Base-by-base conservation (phyloP, 1,140 invertebrate genomes). In the Musca domestica region DNA sequence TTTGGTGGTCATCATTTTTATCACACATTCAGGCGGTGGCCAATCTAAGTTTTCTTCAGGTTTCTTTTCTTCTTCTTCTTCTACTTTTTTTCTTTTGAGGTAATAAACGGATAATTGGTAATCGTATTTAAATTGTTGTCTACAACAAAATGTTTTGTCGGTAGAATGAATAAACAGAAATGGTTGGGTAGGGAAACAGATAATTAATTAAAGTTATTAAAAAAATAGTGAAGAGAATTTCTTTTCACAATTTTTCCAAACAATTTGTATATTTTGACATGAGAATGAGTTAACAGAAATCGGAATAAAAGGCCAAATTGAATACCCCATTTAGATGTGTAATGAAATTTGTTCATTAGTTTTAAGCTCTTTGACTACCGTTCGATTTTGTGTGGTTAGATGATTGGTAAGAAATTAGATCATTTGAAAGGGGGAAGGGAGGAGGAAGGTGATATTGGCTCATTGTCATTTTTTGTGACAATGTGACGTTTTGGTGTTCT, bases 21-120 rank as follows among this genome's bases (percentile, higher is more conserved):
- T 20, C 25, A 58, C 51, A n/a, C 54, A 58, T 58, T 15, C 15
- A n/a, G n/a, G n/a, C n/a, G 25, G 14, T 23, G 3, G 3, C 22
- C 9, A 54, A 54, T 14, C 20, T 22, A 2, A 23, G 23, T 15
- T 23, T 12, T 23, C 10, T 54, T 15, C 12, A 23, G 15, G 20
- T 23, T 12, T 15, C 47, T 14, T 54, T 15, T 25, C 4, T 12
- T 15, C 22, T 12, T 22, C 9, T 54, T 15, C 15, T 5, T n/a
- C 47, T 5, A 12, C 3, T 30, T 30, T 30, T 30, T 30, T 30
- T 30, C 9, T 30, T 30, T 30, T 30, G 27, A 30, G 54, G 54
- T 30, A 58, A 58, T 58, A 58, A 58, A 58, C 54, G 54, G 54
- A 58, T 58, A 58, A 58, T 58, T 58, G 54, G 10, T 58, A 58